A percentile compares a stretch with the other conserved stretches of the same genome.
Evolutionary conservation across 2,888 invertebrate species (phyloP).

Genomic region (Machimus atricapillus): DNA sequence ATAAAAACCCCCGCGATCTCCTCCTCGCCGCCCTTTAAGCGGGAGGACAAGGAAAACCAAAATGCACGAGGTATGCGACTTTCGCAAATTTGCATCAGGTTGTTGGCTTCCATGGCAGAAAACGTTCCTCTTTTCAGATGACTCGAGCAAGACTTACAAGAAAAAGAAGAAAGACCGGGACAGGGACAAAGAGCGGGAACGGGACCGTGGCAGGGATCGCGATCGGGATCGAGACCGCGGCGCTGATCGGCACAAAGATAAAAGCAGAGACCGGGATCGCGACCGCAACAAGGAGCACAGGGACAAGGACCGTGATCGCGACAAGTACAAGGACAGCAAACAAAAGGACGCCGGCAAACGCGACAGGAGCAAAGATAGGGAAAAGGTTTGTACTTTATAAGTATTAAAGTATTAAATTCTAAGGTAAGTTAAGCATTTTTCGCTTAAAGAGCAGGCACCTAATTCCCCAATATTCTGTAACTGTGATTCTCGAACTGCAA

Average conservation of each 20-base stretch:
- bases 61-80: conserved; percentile 8
- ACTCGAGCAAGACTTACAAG: conserved; percentile 56
- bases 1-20: not conserved
- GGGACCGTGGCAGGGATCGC: conserved; percentile 47
- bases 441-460: not conserved
- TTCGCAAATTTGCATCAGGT: not conserved
- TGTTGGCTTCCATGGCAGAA: not conserved
- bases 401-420: not conserved
- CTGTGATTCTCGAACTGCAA: too few species aligned
- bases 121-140: conserved; percentile 44
- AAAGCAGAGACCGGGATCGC: conserved; percentile 42
- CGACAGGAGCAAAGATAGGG: not conserved
- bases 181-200: conserved; percentile 50
- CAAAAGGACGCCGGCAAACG: conserved; percentile 1
- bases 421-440: not conserved
- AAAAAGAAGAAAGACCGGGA: conserved; percentile 60
- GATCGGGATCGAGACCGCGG: conserved; percentile 4
- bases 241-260: conserved; percentile 15
- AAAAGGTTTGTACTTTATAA: not conserved
- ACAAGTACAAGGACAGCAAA: conserved; percentile 45
- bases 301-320: conserved; percentile 36
- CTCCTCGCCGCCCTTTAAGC: not conserved
- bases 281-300: conserved; percentile 45
- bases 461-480: not conserved
- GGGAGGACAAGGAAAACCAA: not conserved